phyloP scores from a whole-genome alignment of 2,888 invertebrate species.

The Encarsia formosa region DNA sequence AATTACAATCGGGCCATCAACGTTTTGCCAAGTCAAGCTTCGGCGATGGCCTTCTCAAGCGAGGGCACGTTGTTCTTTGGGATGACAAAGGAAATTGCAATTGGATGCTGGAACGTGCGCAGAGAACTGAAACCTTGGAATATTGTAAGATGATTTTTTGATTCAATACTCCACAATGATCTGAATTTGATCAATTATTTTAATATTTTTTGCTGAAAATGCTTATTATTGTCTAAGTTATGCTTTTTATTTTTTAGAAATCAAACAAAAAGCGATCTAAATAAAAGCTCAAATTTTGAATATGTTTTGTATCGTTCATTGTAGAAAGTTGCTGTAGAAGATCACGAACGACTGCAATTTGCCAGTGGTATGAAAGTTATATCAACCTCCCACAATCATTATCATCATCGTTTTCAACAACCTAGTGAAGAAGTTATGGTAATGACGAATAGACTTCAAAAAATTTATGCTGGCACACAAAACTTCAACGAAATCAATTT shows the following conservation, averaged over 20 bases:
- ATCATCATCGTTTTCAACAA: too few relatives aligned
- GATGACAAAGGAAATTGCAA: slow-evolving; percentile 40
- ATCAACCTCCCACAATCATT: neutral
- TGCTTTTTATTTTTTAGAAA: too few relatives aligned
- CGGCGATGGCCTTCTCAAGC: slow-evolving; percentile 19
- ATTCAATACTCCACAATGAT: too few relatives aligned
- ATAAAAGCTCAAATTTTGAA: too few relatives aligned
- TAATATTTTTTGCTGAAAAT: too few relatives aligned
- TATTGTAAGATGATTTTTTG: slow-evolving; percentile 24
- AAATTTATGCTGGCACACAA: slow-evolving; percentile 2
- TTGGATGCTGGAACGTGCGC: slow-evolving; percentile 47
- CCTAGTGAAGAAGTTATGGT: slow-evolving; percentile 6
- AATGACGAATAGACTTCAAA: slow-evolving; percentile 20
- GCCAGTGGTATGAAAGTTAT: slow-evolving; percentile 20
- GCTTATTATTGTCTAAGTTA: too few relatives aligned
- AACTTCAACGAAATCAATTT: slow-evolving; percentile 16
- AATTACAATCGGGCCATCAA: slow-evolving; percentile 24
- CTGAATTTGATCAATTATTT: too few relatives aligned
- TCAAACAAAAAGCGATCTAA: too few relatives aligned
- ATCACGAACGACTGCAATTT: slow-evolving; percentile 13
- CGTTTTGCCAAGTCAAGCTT: slow-evolving; percentile 29
- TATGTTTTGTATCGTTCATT: too few relatives aligned
- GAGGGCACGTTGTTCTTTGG: slow-evolving; percentile 47
- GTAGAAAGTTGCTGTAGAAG: slow-evolving; percentile 10
- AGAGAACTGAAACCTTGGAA: slow-evolving; percentile 25